phyloP scores from a whole-genome alignment of 2,888 invertebrate species.

The Gymnoscelis rufifasciata region DNA sequence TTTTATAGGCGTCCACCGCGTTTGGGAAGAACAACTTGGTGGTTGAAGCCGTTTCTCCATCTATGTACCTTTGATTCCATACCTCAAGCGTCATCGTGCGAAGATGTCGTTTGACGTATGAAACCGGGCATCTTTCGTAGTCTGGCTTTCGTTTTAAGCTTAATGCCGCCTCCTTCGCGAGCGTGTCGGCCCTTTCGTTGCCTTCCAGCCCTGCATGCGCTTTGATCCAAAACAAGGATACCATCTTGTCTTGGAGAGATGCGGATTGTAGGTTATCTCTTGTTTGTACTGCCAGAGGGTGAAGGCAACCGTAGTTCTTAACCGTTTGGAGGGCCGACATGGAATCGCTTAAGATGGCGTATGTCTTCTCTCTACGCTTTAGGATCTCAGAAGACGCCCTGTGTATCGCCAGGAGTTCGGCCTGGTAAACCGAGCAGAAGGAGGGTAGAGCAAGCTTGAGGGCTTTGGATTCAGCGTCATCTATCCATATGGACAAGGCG shows the following conservation, averaged over 20 bases:
- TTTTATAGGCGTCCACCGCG: too few species aligned
- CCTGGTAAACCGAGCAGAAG: conserved; percentile 13
- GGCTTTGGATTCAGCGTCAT: neutral
- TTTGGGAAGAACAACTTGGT: too few species aligned
- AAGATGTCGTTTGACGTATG: conserved; percentile 6
- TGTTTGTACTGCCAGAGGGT: conserved; percentile 3
- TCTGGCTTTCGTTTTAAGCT: neutral
- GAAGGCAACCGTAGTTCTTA: neutral
- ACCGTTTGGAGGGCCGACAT: neutral
- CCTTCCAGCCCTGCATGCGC: conserved; percentile 13
- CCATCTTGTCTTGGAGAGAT: neutral
- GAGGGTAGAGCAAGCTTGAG: conserved; percentile 1
- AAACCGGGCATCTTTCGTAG: conserved; percentile 6
- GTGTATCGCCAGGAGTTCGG: conserved; percentile 5
- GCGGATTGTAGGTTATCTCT: neutral
- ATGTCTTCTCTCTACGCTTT: neutral
- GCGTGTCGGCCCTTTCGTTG: conserved; percentile 10
- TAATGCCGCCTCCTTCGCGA: conserved; percentile 12
- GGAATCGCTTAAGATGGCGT: conserved; percentile 10
- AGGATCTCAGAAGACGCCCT: neutral
- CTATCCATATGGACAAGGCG: neutral
- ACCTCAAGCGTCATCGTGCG: neutral
- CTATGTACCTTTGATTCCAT: conserved; percentile 5
- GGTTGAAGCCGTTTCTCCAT: neutral
- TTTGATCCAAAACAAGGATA: conserved; percentile 7